These are phyloP conservation scores for Falcunculus frontatus DNA, from an alignment of 2,113 vertebrate genomes.

Conservation along the genomic window DNA sequence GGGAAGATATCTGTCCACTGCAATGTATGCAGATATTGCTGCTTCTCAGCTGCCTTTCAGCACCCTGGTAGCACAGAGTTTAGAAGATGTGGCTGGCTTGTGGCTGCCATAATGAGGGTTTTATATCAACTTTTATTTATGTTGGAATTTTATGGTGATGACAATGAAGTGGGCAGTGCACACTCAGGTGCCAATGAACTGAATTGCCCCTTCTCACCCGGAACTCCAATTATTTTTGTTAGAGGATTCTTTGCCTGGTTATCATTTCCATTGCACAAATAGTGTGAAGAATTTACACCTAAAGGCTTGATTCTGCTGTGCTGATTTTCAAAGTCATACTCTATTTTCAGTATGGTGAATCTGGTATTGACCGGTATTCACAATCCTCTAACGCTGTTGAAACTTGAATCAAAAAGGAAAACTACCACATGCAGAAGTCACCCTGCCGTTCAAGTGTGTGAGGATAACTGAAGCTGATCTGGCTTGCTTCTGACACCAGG, in stretches of 20 bases:
- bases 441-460: background rate
- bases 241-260: background rate
- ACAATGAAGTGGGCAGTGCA: background rate
- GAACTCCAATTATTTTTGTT: conserved; percentile 13
- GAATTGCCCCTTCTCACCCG: background rate
- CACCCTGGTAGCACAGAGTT: background rate
- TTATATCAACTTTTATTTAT: background rate
- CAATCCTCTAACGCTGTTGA: background rate
- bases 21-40: background rate
- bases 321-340: background rate
- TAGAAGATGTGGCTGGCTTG: background rate
- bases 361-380: background rate
- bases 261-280: background rate
- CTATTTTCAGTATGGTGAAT: background rate
- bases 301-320: background rate
- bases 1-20: background rate
- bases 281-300: background rate
- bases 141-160: conserved; percentile 1
- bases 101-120: background rate
- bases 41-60: background rate
- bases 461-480: background rate
- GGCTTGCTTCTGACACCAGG: background rate
- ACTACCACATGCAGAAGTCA: background rate
- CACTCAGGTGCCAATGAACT: background rate
- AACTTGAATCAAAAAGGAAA: background rate